Evolutionary conservation across 2,797 vertebrate genomes (phyloP).

Genomic region (Halcyon badia): DNA sequence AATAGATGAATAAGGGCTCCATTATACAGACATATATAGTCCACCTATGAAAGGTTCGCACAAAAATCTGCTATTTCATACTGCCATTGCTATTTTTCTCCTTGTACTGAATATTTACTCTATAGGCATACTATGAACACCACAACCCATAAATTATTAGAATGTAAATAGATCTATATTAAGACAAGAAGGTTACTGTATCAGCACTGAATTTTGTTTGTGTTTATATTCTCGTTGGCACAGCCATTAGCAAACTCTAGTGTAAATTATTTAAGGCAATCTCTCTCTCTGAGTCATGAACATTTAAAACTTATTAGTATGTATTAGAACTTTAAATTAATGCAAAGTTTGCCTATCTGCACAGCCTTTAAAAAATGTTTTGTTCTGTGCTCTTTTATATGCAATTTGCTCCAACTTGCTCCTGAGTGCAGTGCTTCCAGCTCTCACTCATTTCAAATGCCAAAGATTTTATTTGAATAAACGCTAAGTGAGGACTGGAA

Average conservation of each 20-base stretch:
- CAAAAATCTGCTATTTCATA: constrained; percentile 39
- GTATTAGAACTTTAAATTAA: constrained; percentile 76
- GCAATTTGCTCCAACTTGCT: not conserved
- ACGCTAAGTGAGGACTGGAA: not conserved
- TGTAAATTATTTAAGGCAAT: constrained; percentile 72
- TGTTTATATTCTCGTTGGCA: constrained; percentile 62
- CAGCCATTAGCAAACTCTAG: constrained; percentile 57
- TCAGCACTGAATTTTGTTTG: constrained; percentile 55
- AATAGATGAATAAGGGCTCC: constrained; percentile 54
- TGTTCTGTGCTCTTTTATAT: not conserved
- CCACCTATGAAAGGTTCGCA: constrained; percentile 15
- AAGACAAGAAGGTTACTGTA: constrained; percentile 66
- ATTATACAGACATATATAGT: not conserved
- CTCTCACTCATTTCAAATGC: not conserved
- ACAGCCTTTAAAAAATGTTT: constrained; percentile 32
- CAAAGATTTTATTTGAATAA: not conserved
- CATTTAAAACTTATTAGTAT: constrained; percentile 69
- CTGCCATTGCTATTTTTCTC: not conserved
- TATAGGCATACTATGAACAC: constrained; percentile 29
- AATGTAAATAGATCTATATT: constrained; percentile 61
- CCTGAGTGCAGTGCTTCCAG: not conserved
- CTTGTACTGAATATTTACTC: constrained; percentile 48
- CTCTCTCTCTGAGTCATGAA: constrained; percentile 13
- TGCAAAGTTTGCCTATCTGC: constrained; percentile 42
- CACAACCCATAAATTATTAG: constrained; percentile 46